phyloP scores from a whole-genome alignment of 1,140 invertebrate species.

The Nephila pilipes region DNA sequence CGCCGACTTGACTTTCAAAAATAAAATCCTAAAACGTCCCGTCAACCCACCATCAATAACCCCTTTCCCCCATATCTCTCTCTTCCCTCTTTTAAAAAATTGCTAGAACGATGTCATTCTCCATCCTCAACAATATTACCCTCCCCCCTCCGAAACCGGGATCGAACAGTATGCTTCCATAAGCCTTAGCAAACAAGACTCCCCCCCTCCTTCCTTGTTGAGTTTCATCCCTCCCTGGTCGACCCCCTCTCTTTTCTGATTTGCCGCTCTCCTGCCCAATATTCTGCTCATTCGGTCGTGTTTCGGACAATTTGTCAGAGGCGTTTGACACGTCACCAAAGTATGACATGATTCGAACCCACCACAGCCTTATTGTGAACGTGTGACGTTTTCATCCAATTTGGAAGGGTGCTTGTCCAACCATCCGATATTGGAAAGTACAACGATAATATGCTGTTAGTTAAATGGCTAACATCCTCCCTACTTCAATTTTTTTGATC shows the following conservation, averaged over 20 bases:
- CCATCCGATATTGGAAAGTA: constrained; percentile 61
- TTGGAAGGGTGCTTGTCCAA: constrained; percentile 48
- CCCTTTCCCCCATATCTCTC: not conserved
- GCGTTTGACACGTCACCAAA: constrained; percentile 73
- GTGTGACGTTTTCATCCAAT: constrained; percentile 48
- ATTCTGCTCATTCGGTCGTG: constrained; percentile 71
- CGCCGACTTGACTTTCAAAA: constrained; percentile 13
- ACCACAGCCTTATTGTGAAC: not conserved
- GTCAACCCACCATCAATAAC: constrained; percentile 68
- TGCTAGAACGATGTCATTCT: constrained; percentile 41
- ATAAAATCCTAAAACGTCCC: constrained; percentile 11
- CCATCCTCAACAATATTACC: constrained; percentile 9
- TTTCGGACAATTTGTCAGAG: constrained; percentile 68
- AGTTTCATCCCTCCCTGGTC: not conserved
- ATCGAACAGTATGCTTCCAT: constrained; percentile 59
- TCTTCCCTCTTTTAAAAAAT: constrained; percentile 10
- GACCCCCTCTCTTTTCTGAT: constrained; percentile 49
- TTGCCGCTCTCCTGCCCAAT: constrained; percentile 74
- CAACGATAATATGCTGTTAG: constrained; percentile 60
- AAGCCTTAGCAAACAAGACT: not conserved
- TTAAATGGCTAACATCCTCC: constrained; percentile 62
- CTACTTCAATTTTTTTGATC: constrained; percentile 1
- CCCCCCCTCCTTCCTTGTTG: not conserved
- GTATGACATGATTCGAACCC: constrained; percentile 70
- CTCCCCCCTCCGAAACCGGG: not conserved